Conservation (phyloP, 1,140 invertebrate species). For the Conus betulinus region DNA sequence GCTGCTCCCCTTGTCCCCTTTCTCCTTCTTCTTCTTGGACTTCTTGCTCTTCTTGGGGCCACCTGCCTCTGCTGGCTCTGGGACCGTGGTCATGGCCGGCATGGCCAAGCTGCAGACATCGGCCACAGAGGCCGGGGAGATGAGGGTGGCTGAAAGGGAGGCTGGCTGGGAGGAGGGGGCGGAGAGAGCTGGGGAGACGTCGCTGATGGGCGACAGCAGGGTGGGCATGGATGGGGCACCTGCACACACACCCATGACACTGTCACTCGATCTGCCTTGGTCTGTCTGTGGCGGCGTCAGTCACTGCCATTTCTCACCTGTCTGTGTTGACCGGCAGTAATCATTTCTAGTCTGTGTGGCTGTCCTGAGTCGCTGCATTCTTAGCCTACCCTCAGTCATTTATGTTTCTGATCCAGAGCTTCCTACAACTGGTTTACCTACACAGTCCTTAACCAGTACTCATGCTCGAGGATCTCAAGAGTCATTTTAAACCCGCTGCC, state of each 20-base stretch:
- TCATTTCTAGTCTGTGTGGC: too few relatives aligned
- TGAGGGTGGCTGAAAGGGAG: background rate
- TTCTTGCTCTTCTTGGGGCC: conserved; percentile 30
- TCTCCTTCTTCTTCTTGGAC: conserved; percentile 37
- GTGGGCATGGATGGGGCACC: conserved; percentile 28
- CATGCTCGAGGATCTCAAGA: too few relatives aligned
- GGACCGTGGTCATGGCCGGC: background rate
- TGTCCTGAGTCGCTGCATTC: too few relatives aligned
- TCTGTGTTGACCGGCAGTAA: too few relatives aligned
- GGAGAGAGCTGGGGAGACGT: background rate
- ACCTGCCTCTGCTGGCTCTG: background rate
- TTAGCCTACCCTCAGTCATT: too few relatives aligned
- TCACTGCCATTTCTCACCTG: too few relatives aligned
- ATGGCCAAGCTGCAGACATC: background rate
- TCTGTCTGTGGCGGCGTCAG: too few relatives aligned
- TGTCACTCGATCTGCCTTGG: too few relatives aligned
- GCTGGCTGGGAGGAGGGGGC: background rate
- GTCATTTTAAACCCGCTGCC: too few relatives aligned
- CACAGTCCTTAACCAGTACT: too few relatives aligned
- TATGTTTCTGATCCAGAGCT: too few relatives aligned
- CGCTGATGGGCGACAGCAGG: conserved; percentile 6
- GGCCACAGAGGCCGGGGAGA: background rate
- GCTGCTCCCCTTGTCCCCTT: background rate
- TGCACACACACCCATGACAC: background rate
- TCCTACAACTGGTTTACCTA: too few relatives aligned